Percentiles rank a stretch among this genome's conserved stretches.
Conservation (phyloP, 2,113 vertebrate species). For the Syngnathus floridae region DNA sequence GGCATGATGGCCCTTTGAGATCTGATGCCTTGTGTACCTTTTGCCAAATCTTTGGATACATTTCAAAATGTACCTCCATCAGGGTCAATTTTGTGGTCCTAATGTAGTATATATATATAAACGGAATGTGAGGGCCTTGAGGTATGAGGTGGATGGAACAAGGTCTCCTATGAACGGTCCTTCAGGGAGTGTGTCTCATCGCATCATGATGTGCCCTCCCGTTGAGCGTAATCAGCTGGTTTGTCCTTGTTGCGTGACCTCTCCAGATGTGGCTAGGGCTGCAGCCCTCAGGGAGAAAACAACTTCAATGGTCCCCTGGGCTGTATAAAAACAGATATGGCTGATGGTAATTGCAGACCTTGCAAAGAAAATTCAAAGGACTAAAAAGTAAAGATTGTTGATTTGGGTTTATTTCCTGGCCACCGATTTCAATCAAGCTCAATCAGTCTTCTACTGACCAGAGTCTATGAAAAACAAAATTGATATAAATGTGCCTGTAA, state of each 20-base stretch:
- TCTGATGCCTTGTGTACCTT: too few relatives aligned
- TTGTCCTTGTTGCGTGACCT: conserved; percentile 47
- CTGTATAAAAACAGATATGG: conserved; percentile 8
- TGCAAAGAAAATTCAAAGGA: not conserved
- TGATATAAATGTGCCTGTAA: too few relatives aligned
- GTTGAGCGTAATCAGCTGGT: conserved; percentile 56
- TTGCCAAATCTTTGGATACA: too few relatives aligned
- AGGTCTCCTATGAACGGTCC: conserved; percentile 18
- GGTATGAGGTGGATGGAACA: conserved; percentile 3
- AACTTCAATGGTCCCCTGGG: conserved; percentile 26
- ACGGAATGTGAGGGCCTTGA: too few relatives aligned
- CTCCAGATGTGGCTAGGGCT: conserved; percentile 33
- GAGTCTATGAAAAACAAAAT: not conserved
- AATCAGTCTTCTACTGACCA: not conserved
- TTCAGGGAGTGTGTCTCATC: conserved; percentile 35
- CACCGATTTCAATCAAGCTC: not conserved
- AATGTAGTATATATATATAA: too few relatives aligned
- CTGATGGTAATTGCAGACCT: conserved; percentile 26
- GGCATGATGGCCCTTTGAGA: too few relatives aligned
- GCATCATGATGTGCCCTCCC: conserved; percentile 31
- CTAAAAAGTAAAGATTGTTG: not conserved
- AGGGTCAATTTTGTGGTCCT: too few relatives aligned
- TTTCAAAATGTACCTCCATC: too few relatives aligned
- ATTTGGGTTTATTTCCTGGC: not conserved
- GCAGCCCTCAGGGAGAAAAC: conserved; percentile 32